Evolutionary conservation across 2,113 vertebrate species (phyloP).

Genomic region (Ictalurus punctatus): DNA sequence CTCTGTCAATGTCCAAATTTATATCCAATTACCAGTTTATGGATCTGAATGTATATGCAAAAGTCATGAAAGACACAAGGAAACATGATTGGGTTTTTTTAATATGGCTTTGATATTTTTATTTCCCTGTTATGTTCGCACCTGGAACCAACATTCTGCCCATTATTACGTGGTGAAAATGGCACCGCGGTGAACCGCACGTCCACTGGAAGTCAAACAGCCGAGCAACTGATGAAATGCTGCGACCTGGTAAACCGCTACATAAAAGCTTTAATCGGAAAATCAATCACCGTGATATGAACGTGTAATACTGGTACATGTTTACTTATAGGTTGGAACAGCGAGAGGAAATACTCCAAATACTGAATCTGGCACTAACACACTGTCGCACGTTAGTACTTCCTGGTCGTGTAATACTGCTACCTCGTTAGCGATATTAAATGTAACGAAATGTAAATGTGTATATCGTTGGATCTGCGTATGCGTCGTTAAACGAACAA

Average conservation of each 20-base stretch:
- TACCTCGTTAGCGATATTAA: conserved; percentile 3
- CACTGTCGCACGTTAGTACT: neutral
- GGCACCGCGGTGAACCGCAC: conserved; percentile 27
- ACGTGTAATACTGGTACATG: neutral
- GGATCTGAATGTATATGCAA: neutral
- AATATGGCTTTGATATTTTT: conserved; percentile 53
- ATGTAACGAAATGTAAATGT: neutral
- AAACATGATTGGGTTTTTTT: conserved; percentile 18
- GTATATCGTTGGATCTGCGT: neutral
- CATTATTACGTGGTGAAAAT: conserved; percentile 32
- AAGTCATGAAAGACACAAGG: neutral
- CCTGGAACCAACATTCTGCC: conserved; percentile 31
- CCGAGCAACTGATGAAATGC: neutral
- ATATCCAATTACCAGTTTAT: neutral
- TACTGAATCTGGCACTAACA: neutral
- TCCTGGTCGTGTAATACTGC: neutral
- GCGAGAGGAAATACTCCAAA: conserved; percentile 20
- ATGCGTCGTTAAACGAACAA: conserved; percentile 4
- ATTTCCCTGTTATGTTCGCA: conserved; percentile 34
- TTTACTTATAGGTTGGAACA: neutral
- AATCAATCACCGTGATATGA: neutral
- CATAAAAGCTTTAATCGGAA: neutral
- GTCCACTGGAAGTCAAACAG: neutral
- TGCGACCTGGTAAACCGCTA: neutral
- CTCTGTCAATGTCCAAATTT: neutral